Conservation (phyloP, 1,140 invertebrate species). For the Drosophila paulistorum region DNA sequence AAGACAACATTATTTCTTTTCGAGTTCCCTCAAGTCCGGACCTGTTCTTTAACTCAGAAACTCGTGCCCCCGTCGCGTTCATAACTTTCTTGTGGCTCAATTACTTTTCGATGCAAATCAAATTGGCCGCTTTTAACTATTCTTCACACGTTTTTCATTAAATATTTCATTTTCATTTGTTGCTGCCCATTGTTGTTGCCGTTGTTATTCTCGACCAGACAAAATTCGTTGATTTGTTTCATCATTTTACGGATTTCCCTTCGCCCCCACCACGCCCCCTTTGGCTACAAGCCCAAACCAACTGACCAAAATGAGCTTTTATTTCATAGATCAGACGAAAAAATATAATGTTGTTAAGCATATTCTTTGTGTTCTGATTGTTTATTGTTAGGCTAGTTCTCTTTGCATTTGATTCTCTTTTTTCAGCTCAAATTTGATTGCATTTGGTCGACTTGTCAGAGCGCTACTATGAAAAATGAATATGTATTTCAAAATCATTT, state of each 20-base stretch:
- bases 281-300: background rate
- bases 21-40: background rate
- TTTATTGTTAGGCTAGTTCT: slow-evolving; percentile 49
- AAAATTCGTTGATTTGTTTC: slow-evolving; percentile 44
- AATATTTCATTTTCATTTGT: slow-evolving; percentile 48
- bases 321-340: slow-evolving; percentile 63
- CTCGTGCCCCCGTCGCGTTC: slow-evolving; percentile 70
- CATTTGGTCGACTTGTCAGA: background rate
- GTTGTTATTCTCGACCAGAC: slow-evolving; percentile 40
- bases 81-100: slow-evolving; percentile 76
- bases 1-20: too few relatives aligned
- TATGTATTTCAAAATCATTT: too few relatives aligned
- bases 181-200: slow-evolving; percentile 32
- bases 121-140: slow-evolving; percentile 78
- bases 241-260: slow-evolving; percentile 52
- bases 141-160: slow-evolving; percentile 82
- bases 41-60: slow-evolving; percentile 7
- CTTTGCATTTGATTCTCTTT: background rate
- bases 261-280: background rate
- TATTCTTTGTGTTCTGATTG: slow-evolving; percentile 67
- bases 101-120: slow-evolving; percentile 83
- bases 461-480: background rate
- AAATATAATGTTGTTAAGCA: slow-evolving; percentile 66
- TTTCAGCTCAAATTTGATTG: background rate
- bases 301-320: slow-evolving; percentile 71